Conservation (phyloP, 2,113 vertebrate species). For the Tringa solitaria region DNA sequence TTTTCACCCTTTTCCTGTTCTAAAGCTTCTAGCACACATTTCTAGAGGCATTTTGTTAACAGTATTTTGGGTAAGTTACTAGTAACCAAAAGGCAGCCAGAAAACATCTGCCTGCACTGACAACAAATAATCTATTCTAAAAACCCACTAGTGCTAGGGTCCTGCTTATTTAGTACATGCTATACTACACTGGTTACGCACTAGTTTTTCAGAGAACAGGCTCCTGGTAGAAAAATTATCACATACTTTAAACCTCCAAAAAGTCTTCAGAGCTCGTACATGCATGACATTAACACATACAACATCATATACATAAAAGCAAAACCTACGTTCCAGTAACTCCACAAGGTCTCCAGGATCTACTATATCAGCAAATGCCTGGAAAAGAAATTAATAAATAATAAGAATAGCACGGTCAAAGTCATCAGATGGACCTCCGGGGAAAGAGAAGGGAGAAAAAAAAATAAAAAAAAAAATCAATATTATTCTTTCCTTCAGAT, state of each 20-base stretch:
- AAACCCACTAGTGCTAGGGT: not conserved
- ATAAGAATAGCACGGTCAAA: not conserved
- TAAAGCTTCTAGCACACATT: not conserved
- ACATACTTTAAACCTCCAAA: not conserved
- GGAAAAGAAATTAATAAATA: slow-evolving; percentile 18
- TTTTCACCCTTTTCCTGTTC: not conserved
- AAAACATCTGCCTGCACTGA: not conserved
- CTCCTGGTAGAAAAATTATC: not conserved
- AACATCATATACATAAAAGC: not conserved
- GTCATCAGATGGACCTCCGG: not conserved
- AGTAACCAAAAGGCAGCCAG: not conserved
- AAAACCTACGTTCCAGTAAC: slow-evolving; percentile 85
- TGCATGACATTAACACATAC: not conserved
- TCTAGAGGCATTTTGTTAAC: not conserved
- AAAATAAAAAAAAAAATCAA: not conserved
- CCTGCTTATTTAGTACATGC: not conserved
- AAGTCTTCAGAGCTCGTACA: not conserved
- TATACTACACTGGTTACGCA: not conserved
- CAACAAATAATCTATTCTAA: not conserved
- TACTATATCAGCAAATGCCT: slow-evolving; percentile 83
- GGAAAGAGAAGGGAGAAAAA: not conserved
- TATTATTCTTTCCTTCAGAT: not conserved
- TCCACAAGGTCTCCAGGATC: slow-evolving; percentile 90
- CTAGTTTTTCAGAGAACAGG: not conserved
- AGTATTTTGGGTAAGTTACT: not conserved